Base-by-base conservation (phyloP, 2,113 vertebrate species). In the Salvelinus namaycush region DNA sequence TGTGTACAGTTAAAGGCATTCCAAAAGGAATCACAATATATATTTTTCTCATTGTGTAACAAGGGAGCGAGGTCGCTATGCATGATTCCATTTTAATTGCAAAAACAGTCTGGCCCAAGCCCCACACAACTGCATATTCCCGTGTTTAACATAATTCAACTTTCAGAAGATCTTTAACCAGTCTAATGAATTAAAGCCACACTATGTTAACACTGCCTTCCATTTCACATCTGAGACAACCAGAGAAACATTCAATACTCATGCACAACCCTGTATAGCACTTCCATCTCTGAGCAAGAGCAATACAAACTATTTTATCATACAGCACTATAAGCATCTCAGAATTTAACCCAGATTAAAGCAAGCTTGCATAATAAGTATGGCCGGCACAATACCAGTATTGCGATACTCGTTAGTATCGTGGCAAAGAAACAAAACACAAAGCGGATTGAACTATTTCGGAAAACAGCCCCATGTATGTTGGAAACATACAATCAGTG, bases 311-410 rank as follows among this genome's bases (percentile, higher is more conserved):
- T 22, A n/a, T 5, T 54, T 54, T 1, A 18, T 18, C 4, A 54
- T 54, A 18, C 4, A 16, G 51, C 51, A 54, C 16, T 54, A 16
- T 62, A 8, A 62, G 20, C n/a, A 62, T n/a, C n/a, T 71, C 59
- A 74, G 34, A 78, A 81, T 76, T 3, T 80, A 78, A 51, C 62
- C 72, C 62, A 76, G 70, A 48, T 72, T 70, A 80, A 65, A 76
- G n/a, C 29, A 48, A 51, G 62, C 72, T 79, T 87, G 84, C 81
- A 83, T 83, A 88, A 81, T 44, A 44, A 44, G 39, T 44, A 44
- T 44, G 39, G 2, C 39, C 39, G 39, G 39, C 39, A 44, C 9
- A 12, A 44, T 44, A 44, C 39, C 39, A 44, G 8, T 44, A 44
- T 44, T 44, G 2, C 9, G 39, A 44, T 44, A 44, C 39, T 44